Percentiles rank a stretch among this genome's conserved stretches.
These are phyloP conservation scores for Mobula birostris DNA, from an alignment of 2,113 vertebrate genomes.

Conservation along the genomic window DNA sequence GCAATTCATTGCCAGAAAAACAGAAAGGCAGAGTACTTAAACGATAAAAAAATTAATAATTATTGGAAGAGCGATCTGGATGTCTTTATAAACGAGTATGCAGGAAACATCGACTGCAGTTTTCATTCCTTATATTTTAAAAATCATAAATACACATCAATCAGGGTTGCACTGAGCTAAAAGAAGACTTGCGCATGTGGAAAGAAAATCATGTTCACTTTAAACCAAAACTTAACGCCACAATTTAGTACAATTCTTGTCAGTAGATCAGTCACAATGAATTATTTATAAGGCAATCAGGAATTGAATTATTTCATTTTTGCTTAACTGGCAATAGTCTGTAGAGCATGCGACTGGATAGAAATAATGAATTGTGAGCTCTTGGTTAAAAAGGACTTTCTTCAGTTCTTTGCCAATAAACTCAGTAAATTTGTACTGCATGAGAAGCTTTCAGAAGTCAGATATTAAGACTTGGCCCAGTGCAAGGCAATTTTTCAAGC, in stretches of 20 bases:
- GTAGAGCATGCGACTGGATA: not conserved
- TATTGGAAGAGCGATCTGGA: too few species aligned
- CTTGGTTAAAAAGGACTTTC: not conserved
- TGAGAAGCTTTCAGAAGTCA: too few species aligned
- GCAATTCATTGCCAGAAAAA: too few species aligned
- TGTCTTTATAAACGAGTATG: too few species aligned
- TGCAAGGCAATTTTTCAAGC: too few species aligned
- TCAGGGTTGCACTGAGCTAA: not conserved
- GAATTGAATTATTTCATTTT: slow-evolving; percentile 1
- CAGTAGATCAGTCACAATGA: not conserved
- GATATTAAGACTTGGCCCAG: too few species aligned
- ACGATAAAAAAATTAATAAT: too few species aligned
- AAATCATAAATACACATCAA: too few species aligned
- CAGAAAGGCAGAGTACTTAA: too few species aligned
- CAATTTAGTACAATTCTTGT: not conserved
- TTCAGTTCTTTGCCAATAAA: not conserved
- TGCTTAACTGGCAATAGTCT: not conserved
- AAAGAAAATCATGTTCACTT: not conserved
- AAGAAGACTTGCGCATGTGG: not conserved
- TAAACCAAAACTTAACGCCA: not conserved
- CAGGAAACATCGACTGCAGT: too few species aligned
- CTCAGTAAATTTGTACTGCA: not conserved
- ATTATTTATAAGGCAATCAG: not conserved
- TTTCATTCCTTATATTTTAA: too few species aligned
- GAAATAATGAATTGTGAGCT: not conserved